Conservation (phyloP, 2,797 vertebrate species). For the Pseudochirops corinnae region DNA sequence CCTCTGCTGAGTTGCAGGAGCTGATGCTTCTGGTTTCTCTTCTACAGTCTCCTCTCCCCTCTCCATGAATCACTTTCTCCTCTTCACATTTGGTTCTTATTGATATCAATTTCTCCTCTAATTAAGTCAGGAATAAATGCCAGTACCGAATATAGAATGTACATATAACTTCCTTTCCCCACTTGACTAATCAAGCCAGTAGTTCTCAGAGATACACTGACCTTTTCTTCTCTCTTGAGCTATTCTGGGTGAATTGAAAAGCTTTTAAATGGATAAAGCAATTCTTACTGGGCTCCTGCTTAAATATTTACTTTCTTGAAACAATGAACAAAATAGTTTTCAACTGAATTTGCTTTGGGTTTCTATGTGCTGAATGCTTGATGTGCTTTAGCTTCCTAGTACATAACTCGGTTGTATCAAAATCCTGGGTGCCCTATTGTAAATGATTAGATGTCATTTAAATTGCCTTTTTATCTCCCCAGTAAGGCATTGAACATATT, state of each 20-base stretch:
- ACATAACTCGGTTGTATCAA: slow-evolving; percentile 5
- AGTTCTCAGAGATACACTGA: neutral
- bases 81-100: neutral
- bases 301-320: neutral
- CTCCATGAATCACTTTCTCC: neutral
- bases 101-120: fast-evolving
- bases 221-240: slow-evolving; percentile 1
- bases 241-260: slow-evolving; percentile 8
- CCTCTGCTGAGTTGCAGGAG: neutral
- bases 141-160: neutral
- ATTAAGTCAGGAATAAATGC: neutral
- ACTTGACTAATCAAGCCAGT: neutral
- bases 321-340: neutral
- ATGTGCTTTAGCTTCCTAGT: neutral
- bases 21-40: slow-evolving; percentile 54
- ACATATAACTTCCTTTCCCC: neutral
- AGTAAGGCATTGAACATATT: neutral
- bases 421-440: slow-evolving; percentile 47
- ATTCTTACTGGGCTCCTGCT: slow-evolving; percentile 17
- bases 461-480: slow-evolving; percentile 68
- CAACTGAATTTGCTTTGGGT: neutral
- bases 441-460: slow-evolving; percentile 55
- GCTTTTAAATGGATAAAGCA: neutral
- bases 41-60: neutral
- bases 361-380: neutral